A percentile compares a stretch with the other conserved stretches of the same genome.
Evolutionary conservation across 2,113 vertebrate genomes (phyloP).

Genomic region (Lanius collurio): DNA sequence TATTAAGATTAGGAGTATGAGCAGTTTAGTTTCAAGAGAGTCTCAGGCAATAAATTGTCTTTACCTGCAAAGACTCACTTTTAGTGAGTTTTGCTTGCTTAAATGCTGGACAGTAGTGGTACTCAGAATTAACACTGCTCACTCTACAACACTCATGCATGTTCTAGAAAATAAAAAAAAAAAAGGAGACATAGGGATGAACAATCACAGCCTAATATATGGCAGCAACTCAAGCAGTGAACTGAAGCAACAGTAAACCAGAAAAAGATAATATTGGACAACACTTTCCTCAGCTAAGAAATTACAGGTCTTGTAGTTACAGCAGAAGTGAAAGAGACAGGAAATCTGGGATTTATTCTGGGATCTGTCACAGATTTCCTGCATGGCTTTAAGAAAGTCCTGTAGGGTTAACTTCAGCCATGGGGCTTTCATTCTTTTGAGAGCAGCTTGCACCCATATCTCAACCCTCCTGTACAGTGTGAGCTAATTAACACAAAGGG

Average conservation of each 20-base stretch:
- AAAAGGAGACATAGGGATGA: background rate
- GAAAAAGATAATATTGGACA: background rate
- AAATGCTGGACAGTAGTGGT: background rate
- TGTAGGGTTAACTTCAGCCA: slow-evolving; percentile 21
- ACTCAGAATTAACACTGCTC: background rate
- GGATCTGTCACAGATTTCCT: slow-evolving; percentile 61
- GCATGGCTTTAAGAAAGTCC: slow-evolving; percentile 35
- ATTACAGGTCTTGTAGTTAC: background rate
- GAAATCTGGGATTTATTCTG: slow-evolving; percentile 65
- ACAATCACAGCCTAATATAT: background rate
- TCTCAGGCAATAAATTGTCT: background rate
- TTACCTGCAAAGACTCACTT: background rate
- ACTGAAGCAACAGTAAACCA: background rate
- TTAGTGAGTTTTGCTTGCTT: background rate
- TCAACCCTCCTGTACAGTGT: background rate
- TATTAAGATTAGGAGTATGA: background rate
- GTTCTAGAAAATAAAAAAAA: background rate
- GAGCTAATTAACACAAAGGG: background rate
- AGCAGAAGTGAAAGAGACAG: slow-evolving; percentile 25
- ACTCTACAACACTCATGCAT: background rate
- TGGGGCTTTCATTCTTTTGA: background rate
- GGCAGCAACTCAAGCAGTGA: background rate
- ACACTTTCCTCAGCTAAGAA: background rate
- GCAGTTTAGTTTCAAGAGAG: background rate
- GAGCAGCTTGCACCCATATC: background rate